Conservation (phyloP, 2,113 vertebrate species). For the Morone chrysops region DNA sequence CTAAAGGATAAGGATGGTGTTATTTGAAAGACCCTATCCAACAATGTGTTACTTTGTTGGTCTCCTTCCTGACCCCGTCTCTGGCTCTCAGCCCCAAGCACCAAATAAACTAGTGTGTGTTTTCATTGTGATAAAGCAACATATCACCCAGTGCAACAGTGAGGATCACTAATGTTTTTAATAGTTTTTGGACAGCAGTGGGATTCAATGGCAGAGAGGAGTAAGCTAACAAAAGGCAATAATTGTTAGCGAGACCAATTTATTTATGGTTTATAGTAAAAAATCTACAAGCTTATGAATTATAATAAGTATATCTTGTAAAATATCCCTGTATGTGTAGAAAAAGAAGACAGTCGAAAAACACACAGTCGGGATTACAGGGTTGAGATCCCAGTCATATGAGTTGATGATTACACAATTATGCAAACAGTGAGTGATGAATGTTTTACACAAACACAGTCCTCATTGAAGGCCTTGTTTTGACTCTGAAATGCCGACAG, state of each 20-base stretch:
- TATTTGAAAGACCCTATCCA: not conserved
- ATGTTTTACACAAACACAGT: constrained; percentile 16
- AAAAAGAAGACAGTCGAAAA: not conserved
- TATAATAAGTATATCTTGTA: not conserved
- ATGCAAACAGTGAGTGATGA: constrained; percentile 1
- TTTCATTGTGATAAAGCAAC: too few species aligned
- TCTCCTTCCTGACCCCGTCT: not conserved
- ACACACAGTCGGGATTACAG: not conserved
- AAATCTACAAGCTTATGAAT: not conserved
- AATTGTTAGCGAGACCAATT: not conserved
- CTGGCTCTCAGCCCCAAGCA: not conserved
- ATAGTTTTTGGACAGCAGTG: too few species aligned
- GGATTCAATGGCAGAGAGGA: not conserved
- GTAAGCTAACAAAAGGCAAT: not conserved
- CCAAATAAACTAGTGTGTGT: too few species aligned
- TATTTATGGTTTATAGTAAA: not conserved
- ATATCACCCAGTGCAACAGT: not conserved
- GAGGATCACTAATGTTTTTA: not conserved
- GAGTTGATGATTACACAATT: constrained; percentile 22
- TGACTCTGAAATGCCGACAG: not conserved
- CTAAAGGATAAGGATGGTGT: too few species aligned
- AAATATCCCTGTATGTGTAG: not conserved
- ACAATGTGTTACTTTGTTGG: not conserved
- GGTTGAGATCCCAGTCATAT: constrained; percentile 38
- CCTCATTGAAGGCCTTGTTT: constrained; percentile 36